Conservation (phyloP, 2,888 invertebrate genomes). For the Dicycla oo region DNA sequence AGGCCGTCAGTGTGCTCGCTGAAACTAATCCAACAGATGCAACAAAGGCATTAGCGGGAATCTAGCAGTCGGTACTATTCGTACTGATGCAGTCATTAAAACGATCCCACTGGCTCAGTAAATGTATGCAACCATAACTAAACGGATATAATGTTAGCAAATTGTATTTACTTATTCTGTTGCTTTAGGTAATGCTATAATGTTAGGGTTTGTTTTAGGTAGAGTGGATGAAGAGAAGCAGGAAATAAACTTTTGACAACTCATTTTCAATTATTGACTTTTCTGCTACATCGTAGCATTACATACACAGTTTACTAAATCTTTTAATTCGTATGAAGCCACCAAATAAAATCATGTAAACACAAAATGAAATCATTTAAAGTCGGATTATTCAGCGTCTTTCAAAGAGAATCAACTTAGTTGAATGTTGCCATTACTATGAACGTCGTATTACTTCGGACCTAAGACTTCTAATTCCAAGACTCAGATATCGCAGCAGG, state of each 20-base stretch:
- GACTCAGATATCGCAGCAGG: background rate
- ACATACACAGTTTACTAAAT: background rate
- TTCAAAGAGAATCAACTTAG: background rate
- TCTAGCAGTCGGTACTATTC: constrained; percentile 11
- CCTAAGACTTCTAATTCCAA: background rate
- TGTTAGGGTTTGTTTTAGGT: background rate
- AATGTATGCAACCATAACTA: constrained; percentile 19
- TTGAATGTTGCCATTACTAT: background rate
- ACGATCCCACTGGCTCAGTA: constrained; percentile 1
- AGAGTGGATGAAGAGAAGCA: background rate
- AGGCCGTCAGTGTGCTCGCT: background rate
- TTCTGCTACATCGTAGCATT: background rate
- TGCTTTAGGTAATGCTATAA: background rate
- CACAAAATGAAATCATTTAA: background rate
- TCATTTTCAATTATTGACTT: background rate
- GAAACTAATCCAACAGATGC: constrained; percentile 7
- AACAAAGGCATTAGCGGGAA: constrained; percentile 3
- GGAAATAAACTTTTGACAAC: background rate
- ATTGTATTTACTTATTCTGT: constrained; percentile 19
- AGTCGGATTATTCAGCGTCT: background rate
- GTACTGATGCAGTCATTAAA: too few relatives aligned
- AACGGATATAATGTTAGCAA: constrained; percentile 10
- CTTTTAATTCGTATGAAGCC: background rate
- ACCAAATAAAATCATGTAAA: background rate
- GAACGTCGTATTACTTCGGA: background rate